phyloP scores from a whole-genome alignment of 2,888 invertebrate genomes.

The Agriotes lineatus region DNA sequence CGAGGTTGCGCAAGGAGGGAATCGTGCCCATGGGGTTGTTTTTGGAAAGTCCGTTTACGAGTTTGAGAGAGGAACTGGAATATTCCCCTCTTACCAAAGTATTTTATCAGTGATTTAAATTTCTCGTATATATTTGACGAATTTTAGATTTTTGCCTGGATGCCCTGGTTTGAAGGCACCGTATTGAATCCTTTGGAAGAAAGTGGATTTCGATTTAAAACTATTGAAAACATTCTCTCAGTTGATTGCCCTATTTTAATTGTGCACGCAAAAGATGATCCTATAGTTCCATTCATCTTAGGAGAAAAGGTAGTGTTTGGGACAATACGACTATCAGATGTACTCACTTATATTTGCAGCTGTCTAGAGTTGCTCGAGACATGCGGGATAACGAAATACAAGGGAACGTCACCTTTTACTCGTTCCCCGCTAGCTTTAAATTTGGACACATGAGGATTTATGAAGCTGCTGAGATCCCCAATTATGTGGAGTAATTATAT shows the following conservation, averaged over 20 bases:
- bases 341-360: conserved; percentile 30
- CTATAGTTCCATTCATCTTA: conserved; percentile 55
- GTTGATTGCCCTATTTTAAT: conserved; percentile 82
- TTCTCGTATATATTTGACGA: neutral
- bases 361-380: neutral
- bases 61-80: neutral
- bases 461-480: conserved; percentile 77
- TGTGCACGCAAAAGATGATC: conserved; percentile 60
- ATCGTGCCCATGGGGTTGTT: conserved; percentile 53
- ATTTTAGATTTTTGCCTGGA: conserved; percentile 79
- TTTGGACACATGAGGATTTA: conserved; percentile 76
- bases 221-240: conserved; percentile 77
- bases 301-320: conserved; percentile 58
- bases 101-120: conserved; percentile 63
- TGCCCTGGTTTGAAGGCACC: conserved; percentile 86
- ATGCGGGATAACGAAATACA: conserved; percentile 78
- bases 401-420: conserved; percentile 54
- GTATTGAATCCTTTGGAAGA: conserved; percentile 82
- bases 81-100: conserved; percentile 78
- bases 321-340: too few species aligned
- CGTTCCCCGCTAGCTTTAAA: conserved; percentile 50
- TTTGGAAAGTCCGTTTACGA: conserved; percentile 57
- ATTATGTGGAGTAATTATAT: conserved; percentile 78
- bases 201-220: conserved; percentile 81
- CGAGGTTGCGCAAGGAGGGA: conserved; percentile 45